Evolutionary conservation across 2,113 vertebrate species (phyloP).

Genomic region (Dicrurus megarhynchus): DNA sequence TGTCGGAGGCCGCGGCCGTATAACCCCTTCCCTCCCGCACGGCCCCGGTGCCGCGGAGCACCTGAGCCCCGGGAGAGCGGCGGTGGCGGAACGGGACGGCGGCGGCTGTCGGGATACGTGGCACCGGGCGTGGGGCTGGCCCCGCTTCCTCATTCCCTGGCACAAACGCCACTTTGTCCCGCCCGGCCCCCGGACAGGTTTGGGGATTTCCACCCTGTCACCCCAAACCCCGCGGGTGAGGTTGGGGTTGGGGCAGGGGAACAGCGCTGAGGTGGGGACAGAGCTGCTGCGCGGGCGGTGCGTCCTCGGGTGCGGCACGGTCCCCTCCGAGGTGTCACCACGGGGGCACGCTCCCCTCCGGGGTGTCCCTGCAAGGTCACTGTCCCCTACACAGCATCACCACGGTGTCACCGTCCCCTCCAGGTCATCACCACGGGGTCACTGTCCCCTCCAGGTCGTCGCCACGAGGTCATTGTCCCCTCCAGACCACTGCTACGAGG

Average conservation of each 20-base stretch:
- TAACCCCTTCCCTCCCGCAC: background rate
- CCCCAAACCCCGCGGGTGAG: accelerated
- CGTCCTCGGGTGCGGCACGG: background rate
- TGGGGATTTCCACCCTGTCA: background rate
- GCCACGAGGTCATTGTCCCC: too few relatives aligned
- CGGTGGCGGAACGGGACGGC: background rate
- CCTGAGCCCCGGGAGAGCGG: background rate
- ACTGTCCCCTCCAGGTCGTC: background rate
- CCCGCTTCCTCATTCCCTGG: background rate
- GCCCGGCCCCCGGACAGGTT: accelerated
- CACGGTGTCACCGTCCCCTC: background rate
- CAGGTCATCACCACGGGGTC: background rate
- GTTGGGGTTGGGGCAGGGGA: accelerated
- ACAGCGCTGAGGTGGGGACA: background rate
- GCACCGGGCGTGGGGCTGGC: background rate
- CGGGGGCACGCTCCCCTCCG: accelerated
- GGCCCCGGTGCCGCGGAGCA: accelerated
- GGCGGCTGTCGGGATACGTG: accelerated
- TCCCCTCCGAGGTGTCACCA: background rate
- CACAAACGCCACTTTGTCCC: background rate
- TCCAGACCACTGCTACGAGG: too few relatives aligned
- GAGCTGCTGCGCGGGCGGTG: accelerated
- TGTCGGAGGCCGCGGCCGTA: accelerated
- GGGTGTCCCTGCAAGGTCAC: too few relatives aligned
- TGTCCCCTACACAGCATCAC: too few relatives aligned